phyloP scores from a whole-genome alignment of 1,140 invertebrate species.

The Euura lappo region DNA sequence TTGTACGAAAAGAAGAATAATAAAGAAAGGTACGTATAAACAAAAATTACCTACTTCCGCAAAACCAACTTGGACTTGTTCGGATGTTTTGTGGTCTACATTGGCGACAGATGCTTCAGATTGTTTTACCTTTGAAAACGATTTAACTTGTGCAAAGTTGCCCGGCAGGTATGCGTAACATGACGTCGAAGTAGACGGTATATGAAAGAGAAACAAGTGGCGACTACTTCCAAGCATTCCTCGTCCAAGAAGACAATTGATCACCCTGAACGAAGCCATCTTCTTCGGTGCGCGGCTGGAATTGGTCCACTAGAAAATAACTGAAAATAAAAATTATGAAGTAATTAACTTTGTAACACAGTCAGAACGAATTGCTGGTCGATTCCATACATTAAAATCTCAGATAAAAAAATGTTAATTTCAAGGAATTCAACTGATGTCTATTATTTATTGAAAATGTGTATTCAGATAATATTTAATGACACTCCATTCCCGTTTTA shows the following conservation, averaged over 20 bases:
- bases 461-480: too few relatives aligned
- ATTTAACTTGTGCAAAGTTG: conserved; percentile 22
- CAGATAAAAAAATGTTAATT: too few relatives aligned
- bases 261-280: conserved; percentile 43
- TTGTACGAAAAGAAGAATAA: neutral
- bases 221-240: conserved; percentile 22
- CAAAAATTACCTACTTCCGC: conserved; percentile 49
- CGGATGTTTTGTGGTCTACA: conserved; percentile 26
- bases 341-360: too few relatives aligned
- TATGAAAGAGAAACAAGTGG: conserved; percentile 21
- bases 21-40: conserved; percentile 4
- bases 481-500: too few relatives aligned
- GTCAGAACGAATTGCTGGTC: too few relatives aligned
- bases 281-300: conserved; percentile 20
- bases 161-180: conserved; percentile 15
- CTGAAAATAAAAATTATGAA: too few relatives aligned
- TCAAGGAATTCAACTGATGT: too few relatives aligned
- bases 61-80: conserved; percentile 43
- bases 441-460: too few relatives aligned
- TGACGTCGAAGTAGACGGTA: conserved; percentile 21
- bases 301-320: too few relatives aligned
- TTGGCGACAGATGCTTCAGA: conserved; percentile 28
- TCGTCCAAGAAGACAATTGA: conserved; percentile 33
- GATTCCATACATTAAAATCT: too few relatives aligned
- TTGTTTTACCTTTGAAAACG: conserved; percentile 38